These are phyloP conservation scores for Myiotriccus ornatus DNA, from an alignment of 2,797 vertebrate genomes.

Conservation along the genomic window DNA sequence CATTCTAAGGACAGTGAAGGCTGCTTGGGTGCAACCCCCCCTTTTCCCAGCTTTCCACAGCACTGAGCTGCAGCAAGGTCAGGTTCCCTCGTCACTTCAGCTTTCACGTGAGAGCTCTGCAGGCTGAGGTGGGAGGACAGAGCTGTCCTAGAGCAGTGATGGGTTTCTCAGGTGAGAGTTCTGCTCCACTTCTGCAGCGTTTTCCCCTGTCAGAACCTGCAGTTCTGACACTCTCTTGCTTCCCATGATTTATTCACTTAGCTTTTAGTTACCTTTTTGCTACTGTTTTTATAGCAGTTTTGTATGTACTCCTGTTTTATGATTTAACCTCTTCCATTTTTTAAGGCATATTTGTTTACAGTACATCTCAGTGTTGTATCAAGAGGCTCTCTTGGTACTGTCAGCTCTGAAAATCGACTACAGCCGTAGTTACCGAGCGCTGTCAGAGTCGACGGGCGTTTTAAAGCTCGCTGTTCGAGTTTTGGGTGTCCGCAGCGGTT, in stretches of 20 bases:
- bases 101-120: not conserved
- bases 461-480: not conserved
- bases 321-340: constrained; percentile 1
- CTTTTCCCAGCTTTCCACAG: not conserved
- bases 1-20: not conserved
- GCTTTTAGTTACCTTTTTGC: not conserved
- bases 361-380: constrained; percentile 26
- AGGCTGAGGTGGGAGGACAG: not conserved
- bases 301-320: constrained; percentile 5
- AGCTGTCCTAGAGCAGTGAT: not conserved
- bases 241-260: not conserved
- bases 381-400: not conserved
- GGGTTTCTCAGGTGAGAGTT: not conserved
- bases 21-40: not conserved
- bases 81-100: not conserved
- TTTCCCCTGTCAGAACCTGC: not conserved
- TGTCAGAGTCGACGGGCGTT: not conserved
- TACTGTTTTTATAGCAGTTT: not conserved
- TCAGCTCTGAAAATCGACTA: not conserved
- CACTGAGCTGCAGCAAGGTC: not conserved
- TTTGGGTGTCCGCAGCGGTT: not conserved
- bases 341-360: constrained; percentile 1
- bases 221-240: not conserved
- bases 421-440: not conserved
- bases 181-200: not conserved